phyloP scores from a whole-genome alignment of 1,140 invertebrate species.

The Leptinotarsa texana region DNA sequence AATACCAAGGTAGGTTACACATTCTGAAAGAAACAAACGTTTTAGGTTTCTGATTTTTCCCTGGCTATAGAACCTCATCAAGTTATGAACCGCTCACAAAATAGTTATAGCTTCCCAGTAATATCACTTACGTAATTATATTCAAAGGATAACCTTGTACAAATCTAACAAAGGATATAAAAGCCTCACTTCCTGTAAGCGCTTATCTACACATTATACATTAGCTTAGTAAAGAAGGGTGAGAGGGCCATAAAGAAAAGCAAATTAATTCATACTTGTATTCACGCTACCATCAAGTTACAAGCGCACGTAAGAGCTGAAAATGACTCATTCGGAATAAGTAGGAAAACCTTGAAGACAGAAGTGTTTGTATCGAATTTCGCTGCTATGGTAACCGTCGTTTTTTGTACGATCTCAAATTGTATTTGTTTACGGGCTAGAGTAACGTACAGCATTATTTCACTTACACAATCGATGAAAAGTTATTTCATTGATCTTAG shows the following conservation, averaged over 20 bases:
- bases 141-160: background rate
- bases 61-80: no score
- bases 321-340: background rate
- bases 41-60: no score
- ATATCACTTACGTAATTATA: no score
- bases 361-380: background rate
- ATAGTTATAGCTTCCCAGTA: no score
- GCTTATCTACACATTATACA: constrained; percentile 3
- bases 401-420: background rate
- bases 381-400: background rate
- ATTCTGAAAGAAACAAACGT: no score
- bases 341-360: background rate
- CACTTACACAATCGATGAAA: background rate
- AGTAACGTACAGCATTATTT: background rate
- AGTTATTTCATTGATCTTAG: background rate
- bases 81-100: no score
- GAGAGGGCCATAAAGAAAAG: background rate
- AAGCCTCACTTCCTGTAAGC: background rate
- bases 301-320: background rate
- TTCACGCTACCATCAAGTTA: background rate
- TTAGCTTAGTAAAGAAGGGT: constrained; percentile 1
- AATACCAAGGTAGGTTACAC: no score
- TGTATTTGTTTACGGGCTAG: background rate
- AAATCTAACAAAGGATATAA: background rate
- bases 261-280: constrained; percentile 1